Conservation (phyloP, 2,113 vertebrate genomes). For the Salvelinus fontinalis region DNA sequence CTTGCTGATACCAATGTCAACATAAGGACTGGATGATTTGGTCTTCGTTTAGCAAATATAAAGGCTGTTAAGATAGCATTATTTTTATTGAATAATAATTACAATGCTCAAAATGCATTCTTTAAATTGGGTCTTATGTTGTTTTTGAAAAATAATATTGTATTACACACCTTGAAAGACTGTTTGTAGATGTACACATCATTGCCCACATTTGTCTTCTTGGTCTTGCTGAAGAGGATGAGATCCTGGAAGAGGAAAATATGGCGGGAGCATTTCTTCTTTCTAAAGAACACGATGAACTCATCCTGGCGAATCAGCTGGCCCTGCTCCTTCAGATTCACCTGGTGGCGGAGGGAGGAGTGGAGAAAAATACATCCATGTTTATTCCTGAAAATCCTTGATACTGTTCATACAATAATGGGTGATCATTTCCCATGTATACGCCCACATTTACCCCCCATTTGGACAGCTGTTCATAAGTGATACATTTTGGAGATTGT, state of each 20-base stretch:
- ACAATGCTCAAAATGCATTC: too few relatives aligned
- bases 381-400: background rate
- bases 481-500: too few relatives aligned
- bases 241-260: conserved; percentile 79
- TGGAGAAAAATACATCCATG: background rate
- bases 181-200: conserved; percentile 80
- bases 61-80: too few relatives aligned
- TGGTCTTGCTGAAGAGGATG: conserved; percentile 80
- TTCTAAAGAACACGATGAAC: conserved; percentile 73
- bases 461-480: too few relatives aligned
- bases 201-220: conserved; percentile 72
- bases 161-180: conserved; percentile 75
- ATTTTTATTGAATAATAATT: too few relatives aligned
- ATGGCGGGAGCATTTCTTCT: conserved; percentile 76
- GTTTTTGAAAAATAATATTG: background rate
- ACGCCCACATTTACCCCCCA: too few relatives aligned
- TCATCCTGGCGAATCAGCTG: conserved; percentile 78
- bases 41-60: background rate
- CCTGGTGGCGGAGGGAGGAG: conserved; percentile 48
- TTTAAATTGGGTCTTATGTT: too few relatives aligned
- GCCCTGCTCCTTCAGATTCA: conserved; percentile 80
- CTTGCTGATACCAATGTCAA: background rate
- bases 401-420: too few relatives aligned
- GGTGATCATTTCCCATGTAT: background rate
- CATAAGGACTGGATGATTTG: background rate